Evolutionary conservation across 2,888 invertebrate genomes (phyloP), one percentile per base, ranked within the genome.

Genomic region (Agrochola circellaris): DNA sequence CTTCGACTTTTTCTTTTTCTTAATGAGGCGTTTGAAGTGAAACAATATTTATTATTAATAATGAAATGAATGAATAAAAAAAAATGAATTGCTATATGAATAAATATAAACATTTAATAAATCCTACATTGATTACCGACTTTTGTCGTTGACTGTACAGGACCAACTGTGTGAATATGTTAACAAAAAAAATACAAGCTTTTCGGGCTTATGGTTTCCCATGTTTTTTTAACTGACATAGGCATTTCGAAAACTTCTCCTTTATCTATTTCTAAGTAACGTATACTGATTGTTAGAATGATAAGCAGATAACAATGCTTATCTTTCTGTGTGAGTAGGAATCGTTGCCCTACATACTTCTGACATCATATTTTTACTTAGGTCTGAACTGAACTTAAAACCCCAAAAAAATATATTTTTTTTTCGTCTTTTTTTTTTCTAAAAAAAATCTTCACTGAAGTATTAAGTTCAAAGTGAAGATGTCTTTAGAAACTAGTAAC

Each of bases 251-350:
- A 82, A 68, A 75, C 38, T 45, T 80, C n/a, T 68, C 42, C 17
- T 60, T 77, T 83, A 77, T 78, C 83, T 38, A 23, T 51, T 58
- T 77, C n/a, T 51, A 38, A 26, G 54, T 60, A 48, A n/a, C 34
- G 8, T 61, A 60, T 30, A 56, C 58, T n/a, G 42, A 48, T 58
- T 68, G 64, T 77, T 56, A 65, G 70, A 38, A 61, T 51, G 79
- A 81, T 83, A 81, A 78, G 20, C 11, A n/a, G 80, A 81, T 81
- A 81, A 83, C 54, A 77, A 5, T 23, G 15, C 69, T 81, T 81
- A 81, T 83, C 80, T 54, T 42, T 73, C 26, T 38, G 23, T 64
- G 75, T 26, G 45, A 34, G 38, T 61, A 70, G 38, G 30, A 66
- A 61, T 78, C 11, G 54, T 56, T 78, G 80, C 54, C 71, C 83